phyloP scores from a whole-genome alignment of 2,888 invertebrate genomes.

The Drosophila testacea region DNA sequence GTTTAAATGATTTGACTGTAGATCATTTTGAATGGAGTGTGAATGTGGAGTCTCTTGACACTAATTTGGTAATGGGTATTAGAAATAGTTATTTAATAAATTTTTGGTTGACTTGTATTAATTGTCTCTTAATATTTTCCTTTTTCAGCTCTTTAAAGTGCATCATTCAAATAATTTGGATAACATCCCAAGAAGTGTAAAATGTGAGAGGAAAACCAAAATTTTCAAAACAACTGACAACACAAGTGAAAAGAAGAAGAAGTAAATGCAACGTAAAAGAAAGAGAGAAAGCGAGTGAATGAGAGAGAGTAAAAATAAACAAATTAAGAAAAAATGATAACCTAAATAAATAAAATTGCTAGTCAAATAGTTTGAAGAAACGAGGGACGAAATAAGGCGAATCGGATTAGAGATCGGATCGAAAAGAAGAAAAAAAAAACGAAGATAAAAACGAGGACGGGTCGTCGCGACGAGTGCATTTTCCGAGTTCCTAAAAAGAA shows the following conservation, averaged over 20 bases:
- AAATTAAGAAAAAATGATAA: slow-evolving; percentile 62
- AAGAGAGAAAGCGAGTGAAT: not conserved
- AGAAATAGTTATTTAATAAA: not conserved
- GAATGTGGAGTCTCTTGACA: not conserved
- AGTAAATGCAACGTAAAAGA: slow-evolving; percentile 15
- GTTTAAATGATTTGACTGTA: too few species aligned
- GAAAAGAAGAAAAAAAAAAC: slow-evolving; percentile 1
- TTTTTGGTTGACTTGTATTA: not conserved
- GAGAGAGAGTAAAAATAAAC: slow-evolving; percentile 12
- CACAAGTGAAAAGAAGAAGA: slow-evolving; percentile 2
- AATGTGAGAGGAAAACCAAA: slow-evolving; percentile 32
- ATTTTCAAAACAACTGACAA: slow-evolving; percentile 21
- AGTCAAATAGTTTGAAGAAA: slow-evolving; percentile 59
- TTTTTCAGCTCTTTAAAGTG: slow-evolving; percentile 52
- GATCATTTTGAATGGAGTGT: too few species aligned
- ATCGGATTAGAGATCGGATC: slow-evolving; percentile 1
- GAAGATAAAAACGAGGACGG: slow-evolving; percentile 7
- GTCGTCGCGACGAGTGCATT: slow-evolving; percentile 39
- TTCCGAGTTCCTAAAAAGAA: slow-evolving; percentile 33
- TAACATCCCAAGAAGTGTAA: slow-evolving; percentile 30
- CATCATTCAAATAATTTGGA: slow-evolving; percentile 45
- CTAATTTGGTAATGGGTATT: not conserved
- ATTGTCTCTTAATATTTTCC: slow-evolving; percentile 6
- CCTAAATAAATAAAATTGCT: slow-evolving; percentile 70
- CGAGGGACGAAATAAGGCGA: slow-evolving; percentile 16